Evolutionary conservation across 2,888 invertebrate genomes (phyloP).

Genomic region (Morinoia aosen): DNA sequence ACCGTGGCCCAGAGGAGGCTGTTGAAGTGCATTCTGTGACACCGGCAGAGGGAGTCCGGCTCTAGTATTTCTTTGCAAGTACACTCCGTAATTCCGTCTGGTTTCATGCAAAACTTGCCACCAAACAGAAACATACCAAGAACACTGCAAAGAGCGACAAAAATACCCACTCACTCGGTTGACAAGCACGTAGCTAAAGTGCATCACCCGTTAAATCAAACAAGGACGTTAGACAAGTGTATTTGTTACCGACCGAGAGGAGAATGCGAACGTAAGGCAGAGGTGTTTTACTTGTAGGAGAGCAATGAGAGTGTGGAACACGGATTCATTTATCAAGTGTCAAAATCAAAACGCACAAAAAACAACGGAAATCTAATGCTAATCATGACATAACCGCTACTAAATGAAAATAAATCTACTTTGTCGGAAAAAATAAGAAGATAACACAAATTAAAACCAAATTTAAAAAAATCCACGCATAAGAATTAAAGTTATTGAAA

Average conservation of each 20-base stretch:
- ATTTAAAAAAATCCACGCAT: too few relatives aligned
- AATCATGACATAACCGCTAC: not conserved
- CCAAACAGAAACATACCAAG: constrained; percentile 99
- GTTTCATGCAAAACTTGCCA: constrained; percentile 99
- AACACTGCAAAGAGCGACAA: constrained; percentile 81
- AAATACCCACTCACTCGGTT: constrained; percentile 27
- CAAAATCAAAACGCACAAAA: not conserved
- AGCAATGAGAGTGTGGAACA: not conserved
- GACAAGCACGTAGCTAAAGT: not conserved
- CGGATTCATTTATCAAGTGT: not conserved
- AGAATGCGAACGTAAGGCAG: not conserved
- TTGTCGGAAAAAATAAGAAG: not conserved
- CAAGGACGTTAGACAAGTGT: not conserved
- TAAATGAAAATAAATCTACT: not conserved
- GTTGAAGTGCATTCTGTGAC: constrained; percentile 99
- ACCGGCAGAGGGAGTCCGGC: constrained; percentile 90
- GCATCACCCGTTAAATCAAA: not conserved
- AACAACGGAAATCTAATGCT: not conserved
- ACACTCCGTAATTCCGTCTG: constrained; percentile 82
- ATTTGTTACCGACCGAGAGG: not conserved
- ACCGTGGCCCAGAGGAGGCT: constrained; percentile 97
- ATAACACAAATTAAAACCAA: not conserved
- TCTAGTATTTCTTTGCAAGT: constrained; percentile 92
- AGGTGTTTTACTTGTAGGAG: not conserved
- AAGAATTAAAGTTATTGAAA: too few relatives aligned